Base-by-base conservation (phyloP, 2,888 invertebrate genomes). In the Tenthredo mesomela region DNA sequence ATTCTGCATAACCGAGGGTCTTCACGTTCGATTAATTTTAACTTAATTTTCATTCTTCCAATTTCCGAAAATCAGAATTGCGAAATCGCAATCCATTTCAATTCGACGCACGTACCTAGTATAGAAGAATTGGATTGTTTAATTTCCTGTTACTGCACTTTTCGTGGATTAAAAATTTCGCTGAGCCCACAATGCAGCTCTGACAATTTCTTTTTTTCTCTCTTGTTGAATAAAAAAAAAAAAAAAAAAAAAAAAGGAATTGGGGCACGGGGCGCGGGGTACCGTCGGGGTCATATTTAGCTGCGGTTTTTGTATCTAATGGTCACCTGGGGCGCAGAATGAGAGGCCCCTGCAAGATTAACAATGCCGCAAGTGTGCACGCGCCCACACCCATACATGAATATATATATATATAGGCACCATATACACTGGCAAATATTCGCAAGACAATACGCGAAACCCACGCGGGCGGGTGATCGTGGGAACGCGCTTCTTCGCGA, bases 281-380 rank as follows among this genome's bases (percentile, higher is more conserved):
- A 10, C 21, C 25, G 61, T 37, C 40, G 61, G 80, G 80, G 80
- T 80, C 61, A 61, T 25, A 9, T 43, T 15, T 21, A n/a, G 61
- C 21, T 58, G 80, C 37, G 80, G 61, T 80, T 80, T 80, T 25
- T 21, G 37, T 61, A 80, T 80, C 80, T 80, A 80, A 80, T 61
- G 80, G 37, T 80, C 61, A 80, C 80, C 61, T 33, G 58, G 80
- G 80, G 61, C 80, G 61, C 58, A 37, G 50, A 61, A 61, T 21
- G 33, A 58, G 77, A 77, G 61, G 50, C 40, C 61, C 21, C 58
- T 61, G 80, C 7, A 61, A 80, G 61, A 58, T 33, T 61, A 61
- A 80, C 80, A 80, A 65, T 80, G 61, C 61, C 61, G 50, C 80
- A 40, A 65, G 80, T 80, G 80, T 80, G 80, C 33, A 80, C 80